These are phyloP conservation scores for Rutpela maculata DNA, from an alignment of 2,888 invertebrate species.

Conservation along the genomic window DNA sequence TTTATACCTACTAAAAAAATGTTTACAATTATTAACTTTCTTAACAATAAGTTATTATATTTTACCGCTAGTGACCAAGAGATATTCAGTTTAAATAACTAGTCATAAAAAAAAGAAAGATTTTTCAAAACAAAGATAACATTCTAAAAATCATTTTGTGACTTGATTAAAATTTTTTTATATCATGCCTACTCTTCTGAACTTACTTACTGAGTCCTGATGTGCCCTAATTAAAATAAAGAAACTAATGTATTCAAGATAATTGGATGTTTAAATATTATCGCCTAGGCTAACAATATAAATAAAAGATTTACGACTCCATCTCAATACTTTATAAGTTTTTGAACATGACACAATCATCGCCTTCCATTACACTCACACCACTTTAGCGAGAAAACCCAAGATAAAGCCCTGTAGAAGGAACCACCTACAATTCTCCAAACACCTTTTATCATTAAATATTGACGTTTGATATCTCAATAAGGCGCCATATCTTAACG, in stretches of 20 bases:
- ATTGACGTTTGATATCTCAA: conserved; percentile 62
- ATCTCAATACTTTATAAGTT: conserved; percentile 58
- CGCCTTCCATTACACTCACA: conserved; percentile 60
- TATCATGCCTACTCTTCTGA: too few relatives aligned
- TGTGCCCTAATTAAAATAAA: background rate
- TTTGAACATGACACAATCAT: conserved; percentile 60
- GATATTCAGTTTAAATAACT: too few relatives aligned
- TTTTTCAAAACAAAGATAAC: too few relatives aligned
- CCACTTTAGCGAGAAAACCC: conserved; percentile 45
- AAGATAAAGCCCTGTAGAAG: conserved; percentile 47
- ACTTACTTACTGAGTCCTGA: too few relatives aligned
- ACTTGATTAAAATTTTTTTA: too few relatives aligned
- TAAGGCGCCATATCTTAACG: conserved; percentile 61
- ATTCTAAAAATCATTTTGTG: too few relatives aligned
- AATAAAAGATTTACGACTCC: conserved; percentile 53
- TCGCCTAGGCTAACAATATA: conserved; percentile 33
- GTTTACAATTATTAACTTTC: too few relatives aligned
- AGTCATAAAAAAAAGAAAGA: too few relatives aligned
- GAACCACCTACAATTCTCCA: conserved; percentile 43
- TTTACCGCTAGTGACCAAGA: too few relatives aligned
- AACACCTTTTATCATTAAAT: conserved; percentile 52
- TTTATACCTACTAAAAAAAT: too few relatives aligned
- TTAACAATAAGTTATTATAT: too few relatives aligned
- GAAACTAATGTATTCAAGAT: conserved; percentile 7
- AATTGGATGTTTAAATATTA: conserved; percentile 32